Base-by-base conservation (phyloP, 2,888 invertebrate species). In the Acanthoscelides obtectus region DNA sequence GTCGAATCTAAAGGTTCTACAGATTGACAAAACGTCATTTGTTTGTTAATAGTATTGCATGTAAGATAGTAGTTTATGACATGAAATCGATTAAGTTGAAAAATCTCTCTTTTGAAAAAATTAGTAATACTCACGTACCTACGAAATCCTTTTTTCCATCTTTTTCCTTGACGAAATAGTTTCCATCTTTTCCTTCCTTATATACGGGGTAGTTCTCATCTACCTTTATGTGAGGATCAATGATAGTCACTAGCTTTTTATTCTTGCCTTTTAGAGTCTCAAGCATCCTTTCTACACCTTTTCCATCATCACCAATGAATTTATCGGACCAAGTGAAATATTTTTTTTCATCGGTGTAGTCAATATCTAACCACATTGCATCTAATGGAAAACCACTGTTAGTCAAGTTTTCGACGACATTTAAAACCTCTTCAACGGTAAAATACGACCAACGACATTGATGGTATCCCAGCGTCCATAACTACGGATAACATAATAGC, bases 321-420 rank as follows among this genome's bases (percentile, higher is more conserved):
- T 95, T n/a, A n/a, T n/a, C 97, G n/a, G n/a, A n/a, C 99, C 99
- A 99, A 0, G 98, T 98, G 86, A 99, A 81, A 71, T 79, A 80
- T 69, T 75, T 74, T 64, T 98, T 98, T 69, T 91, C 90, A 84
- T 98, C 95, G 0, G 99, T 98, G 83, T 99, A 96, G 84, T 99
- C 99, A 83, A 99, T 98, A 85, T 99, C 99, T 45, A 99, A 88
- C 99, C 99, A 99, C 83, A 99, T 91, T 0, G 94, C 94, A 85
- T 99, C 99, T 85, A 94, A 88, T 0, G 99, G 98, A 64, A 99
- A 92, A 84, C 98, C 95, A 83, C 94, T 89, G 17, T 89, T 88
- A 85, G 99, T 98, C 83, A 97, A 97, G 77, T 91, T 92, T 3
- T 91, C 91, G 75, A 91, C 90, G 0, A 98, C 95, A 45, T 89